These are phyloP conservation scores for Falcunculus frontatus DNA, from an alignment of 2,113 vertebrate species.

Conservation along the genomic window DNA sequence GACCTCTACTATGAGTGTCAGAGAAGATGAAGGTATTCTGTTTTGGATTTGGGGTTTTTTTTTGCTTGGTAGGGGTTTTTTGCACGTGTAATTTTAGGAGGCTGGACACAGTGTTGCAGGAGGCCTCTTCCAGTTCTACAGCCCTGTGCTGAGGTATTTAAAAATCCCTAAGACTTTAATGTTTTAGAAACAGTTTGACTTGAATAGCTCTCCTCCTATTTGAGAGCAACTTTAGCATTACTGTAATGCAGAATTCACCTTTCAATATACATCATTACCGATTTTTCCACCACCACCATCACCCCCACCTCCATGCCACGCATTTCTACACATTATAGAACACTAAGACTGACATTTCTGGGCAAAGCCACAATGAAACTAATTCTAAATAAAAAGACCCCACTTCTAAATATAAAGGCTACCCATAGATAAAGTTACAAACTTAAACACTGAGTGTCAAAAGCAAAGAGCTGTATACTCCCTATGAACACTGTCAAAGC, in stretches of 20 bases:
- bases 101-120: background rate
- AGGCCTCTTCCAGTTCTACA: background rate
- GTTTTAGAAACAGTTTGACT: background rate
- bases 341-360: background rate
- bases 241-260: background rate
- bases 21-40: background rate
- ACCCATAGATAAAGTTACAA: background rate
- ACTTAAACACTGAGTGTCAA: background rate
- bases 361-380: background rate
- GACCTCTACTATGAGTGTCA: background rate
- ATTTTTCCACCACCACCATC: background rate
- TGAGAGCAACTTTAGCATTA: background rate
- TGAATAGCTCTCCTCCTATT: background rate
- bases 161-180: background rate
- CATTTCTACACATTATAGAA: background rate
- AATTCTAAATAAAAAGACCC: background rate
- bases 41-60: background rate
- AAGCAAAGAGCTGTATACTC: background rate
- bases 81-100: background rate
- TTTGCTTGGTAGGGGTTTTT: background rate
- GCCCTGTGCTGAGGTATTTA: background rate
- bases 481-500: background rate
- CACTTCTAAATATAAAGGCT: background rate
- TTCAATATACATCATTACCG: background rate
- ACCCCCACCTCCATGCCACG: fast-evolving